Evolutionary conservation across 2,113 vertebrate genomes (phyloP).

Genomic region (Phalacrocorax carbo): DNA sequence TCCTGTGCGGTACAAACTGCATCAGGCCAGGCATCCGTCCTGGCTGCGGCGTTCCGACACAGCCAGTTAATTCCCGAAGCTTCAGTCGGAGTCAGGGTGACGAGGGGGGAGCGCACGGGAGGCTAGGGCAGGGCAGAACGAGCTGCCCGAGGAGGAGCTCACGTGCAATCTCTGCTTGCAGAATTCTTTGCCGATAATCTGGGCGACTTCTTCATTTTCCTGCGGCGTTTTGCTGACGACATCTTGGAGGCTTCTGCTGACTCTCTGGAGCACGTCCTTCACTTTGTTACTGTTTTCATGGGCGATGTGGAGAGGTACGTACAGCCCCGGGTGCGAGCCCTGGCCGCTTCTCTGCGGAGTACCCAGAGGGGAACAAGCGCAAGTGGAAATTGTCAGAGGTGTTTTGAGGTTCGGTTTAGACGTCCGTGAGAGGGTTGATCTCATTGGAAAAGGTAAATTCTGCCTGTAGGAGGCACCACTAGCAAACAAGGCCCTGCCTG

Average conservation of each 20-base stretch:
- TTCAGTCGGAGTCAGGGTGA: accelerated
- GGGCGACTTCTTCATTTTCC: constrained; percentile 96
- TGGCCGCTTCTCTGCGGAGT: background rate
- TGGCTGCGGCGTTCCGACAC: accelerated
- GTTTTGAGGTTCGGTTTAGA: background rate
- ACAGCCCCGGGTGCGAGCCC: background rate
- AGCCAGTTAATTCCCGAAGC: background rate
- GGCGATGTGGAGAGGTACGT: constrained; percentile 90
- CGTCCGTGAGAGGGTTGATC: background rate
- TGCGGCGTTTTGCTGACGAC: constrained; percentile 93
- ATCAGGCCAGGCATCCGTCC: background rate
- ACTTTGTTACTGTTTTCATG: constrained; percentile 95
- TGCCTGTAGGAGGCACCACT: background rate
- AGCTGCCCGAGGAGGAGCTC: background rate
- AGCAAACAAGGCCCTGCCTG: background rate
- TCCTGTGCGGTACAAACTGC: accelerated
- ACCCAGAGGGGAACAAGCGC: background rate
- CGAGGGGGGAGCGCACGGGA: background rate
- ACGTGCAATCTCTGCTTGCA: constrained; percentile 35
- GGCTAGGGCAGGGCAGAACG: background rate
- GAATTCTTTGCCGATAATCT: constrained; percentile 98
- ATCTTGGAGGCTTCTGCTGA: constrained; percentile 90
- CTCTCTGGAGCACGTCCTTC: constrained; percentile 89
- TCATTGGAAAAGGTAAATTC: background rate
- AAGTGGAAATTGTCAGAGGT: background rate